Conservation (phyloP, 2,888 invertebrate species). For the Athripsodes cinereus region DNA sequence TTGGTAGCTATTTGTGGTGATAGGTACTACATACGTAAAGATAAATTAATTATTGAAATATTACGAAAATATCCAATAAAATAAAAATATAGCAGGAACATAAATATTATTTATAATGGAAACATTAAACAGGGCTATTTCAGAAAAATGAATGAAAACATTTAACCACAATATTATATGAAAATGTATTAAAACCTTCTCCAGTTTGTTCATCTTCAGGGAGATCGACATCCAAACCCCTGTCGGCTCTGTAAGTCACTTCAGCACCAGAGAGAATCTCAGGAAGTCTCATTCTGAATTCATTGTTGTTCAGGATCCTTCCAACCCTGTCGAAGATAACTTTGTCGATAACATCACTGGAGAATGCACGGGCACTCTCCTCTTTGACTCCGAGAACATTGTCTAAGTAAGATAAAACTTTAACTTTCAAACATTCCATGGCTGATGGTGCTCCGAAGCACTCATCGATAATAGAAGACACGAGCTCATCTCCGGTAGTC, state of each 20-base stretch:
- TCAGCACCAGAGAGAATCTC: constrained; percentile 63
- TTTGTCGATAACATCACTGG: constrained; percentile 62
- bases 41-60: too few relatives aligned
- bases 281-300: constrained; percentile 67
- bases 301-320: constrained; percentile 66
- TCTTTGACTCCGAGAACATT: constrained; percentile 57
- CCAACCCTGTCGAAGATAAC: constrained; percentile 68
- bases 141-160: too few relatives aligned
- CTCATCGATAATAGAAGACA: constrained; percentile 64
- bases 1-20: too few relatives aligned
- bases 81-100: too few relatives aligned
- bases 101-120: too few relatives aligned
- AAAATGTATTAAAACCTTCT: constrained; percentile 8
- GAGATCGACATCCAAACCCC: constrained; percentile 59
- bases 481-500: constrained; percentile 60
- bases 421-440: constrained; percentile 67
- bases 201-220: constrained; percentile 41
- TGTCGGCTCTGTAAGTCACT: constrained; percentile 59
- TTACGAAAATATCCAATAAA: too few relatives aligned
- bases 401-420: constrained; percentile 71
- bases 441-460: constrained; percentile 64
- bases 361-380: constrained; percentile 55
- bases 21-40: too few relatives aligned
- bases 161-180: too few relatives aligned
- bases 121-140: too few relatives aligned